Base-by-base conservation (phyloP, 1,140 invertebrate species). In the Idris sp. region DNA sequence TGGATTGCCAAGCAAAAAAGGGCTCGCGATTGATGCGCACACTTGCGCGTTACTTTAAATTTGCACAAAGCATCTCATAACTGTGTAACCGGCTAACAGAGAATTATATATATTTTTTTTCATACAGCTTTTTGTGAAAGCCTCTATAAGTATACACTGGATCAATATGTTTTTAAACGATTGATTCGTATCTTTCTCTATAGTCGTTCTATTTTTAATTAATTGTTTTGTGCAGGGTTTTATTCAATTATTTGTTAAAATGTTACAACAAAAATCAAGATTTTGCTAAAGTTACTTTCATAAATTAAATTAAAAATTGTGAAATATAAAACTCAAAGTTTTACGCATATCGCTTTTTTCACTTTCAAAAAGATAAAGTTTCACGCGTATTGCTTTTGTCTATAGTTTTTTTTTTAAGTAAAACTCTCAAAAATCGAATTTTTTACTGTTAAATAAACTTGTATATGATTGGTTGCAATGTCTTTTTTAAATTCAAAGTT, bases 1-100 rank as follows among this genome's bases (percentile, higher is more conserved):
- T 56, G 76, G 49, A 64, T 74, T 51, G 64, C 25, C 25, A 69
- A 38, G 73, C 74, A 56, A 64, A 69, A 81, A 78, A 79, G 56
- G n/a, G 64, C 74, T 61, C 69, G 65, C 75, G 64, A 76, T 77
- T 71, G 74, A 67, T 69, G 69, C 69, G 73, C 67, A 68, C 64
- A 74, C 71, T 75, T 75, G 51, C 58, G 59, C 58, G 51, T 64
- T 53, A 64, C 53, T 75, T 75, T 58, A 26, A 69, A 58, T 56
- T 62, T 38, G 58, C 43, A 75, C 51, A 69, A 69, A 68, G 62
- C 71, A 62, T 64, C 64, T 74, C 64, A 68, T 53, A 64, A 69
- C 65, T 76, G 73, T 75, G 53, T 68, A 74, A 65, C 33, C 40
- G 44, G 48, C 46, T 53, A 67, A 69, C 49, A 59, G 44, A 38